Percentiles rank a stretch among this genome's conserved stretches.
These are phyloP conservation scores for Morpho achilles DNA, from an alignment of 2,888 invertebrate species.

Conservation along the genomic window DNA sequence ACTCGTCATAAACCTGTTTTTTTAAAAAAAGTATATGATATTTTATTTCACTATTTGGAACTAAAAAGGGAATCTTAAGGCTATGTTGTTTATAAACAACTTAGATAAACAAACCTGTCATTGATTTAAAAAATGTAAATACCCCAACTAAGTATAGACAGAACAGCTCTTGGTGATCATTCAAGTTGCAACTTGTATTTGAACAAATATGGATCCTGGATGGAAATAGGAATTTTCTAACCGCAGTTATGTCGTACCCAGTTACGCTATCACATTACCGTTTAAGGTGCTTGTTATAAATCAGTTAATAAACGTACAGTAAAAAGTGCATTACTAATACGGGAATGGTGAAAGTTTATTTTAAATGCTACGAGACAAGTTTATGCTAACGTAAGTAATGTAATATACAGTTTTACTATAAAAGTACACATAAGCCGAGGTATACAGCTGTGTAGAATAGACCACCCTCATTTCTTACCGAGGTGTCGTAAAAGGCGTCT, in stretches of 20 bases:
- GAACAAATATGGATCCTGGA: slow-evolving; percentile 8
- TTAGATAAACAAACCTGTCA: too few relatives aligned
- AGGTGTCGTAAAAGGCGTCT: too few relatives aligned
- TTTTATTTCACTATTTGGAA: too few relatives aligned
- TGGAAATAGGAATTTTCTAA: slow-evolving; percentile 9
- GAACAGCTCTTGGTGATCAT: background rate
- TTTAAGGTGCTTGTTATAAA: slow-evolving; percentile 14
- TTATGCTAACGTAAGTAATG: slow-evolving; percentile 7
- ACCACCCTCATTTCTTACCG: too few relatives aligned
- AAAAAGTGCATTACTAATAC: slow-evolving; percentile 10
- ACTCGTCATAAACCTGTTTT: too few relatives aligned
- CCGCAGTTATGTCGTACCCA: background rate
- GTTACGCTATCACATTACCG: slow-evolving; percentile 10
- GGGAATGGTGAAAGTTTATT: slow-evolving; percentile 13
- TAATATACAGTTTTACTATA: slow-evolving; percentile 2
- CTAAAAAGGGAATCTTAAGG: too few relatives aligned
- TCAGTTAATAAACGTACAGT: slow-evolving; percentile 14
- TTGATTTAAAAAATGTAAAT: too few relatives aligned
- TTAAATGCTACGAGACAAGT: slow-evolving; percentile 9
- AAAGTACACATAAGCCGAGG: too few relatives aligned
- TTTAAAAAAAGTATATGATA: too few relatives aligned
- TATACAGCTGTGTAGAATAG: too few relatives aligned
- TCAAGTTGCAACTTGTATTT: slow-evolving; percentile 6
- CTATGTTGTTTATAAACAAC: too few relatives aligned
- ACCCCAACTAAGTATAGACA: background rate